Evolutionary conservation across 2,797 vertebrate genomes (phyloP).

Genomic region (Carduelis carduelis): DNA sequence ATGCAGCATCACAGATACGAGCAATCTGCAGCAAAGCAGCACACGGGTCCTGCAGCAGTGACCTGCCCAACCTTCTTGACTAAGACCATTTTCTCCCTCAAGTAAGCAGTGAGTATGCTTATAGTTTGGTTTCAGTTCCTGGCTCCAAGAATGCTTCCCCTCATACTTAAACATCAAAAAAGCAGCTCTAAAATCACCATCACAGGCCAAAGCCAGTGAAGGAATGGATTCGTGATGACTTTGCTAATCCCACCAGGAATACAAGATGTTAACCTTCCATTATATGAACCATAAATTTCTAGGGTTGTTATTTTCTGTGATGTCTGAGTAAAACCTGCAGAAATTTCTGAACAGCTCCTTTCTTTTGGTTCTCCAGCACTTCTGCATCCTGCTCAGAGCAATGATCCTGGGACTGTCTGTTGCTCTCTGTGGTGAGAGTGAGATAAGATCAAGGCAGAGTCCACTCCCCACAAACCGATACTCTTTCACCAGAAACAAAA

Average conservation of each 20-base stretch:
- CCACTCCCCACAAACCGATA: background rate
- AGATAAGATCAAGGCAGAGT: background rate
- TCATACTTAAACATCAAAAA: background rate
- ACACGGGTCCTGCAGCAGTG: background rate
- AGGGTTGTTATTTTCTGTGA: background rate
- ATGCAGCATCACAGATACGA: fast-evolving
- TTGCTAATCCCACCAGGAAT: background rate
- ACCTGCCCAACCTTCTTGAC: background rate
- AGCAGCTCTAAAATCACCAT: background rate
- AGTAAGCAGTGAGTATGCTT: fast-evolving
- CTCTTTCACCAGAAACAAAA: background rate
- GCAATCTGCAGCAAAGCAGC: background rate
- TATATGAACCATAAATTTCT: background rate
- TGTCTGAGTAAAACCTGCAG: background rate
- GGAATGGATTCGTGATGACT: background rate
- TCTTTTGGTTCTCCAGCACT: background rate
- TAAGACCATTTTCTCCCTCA: background rate
- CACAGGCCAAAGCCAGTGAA: background rate
- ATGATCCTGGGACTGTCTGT: background rate
- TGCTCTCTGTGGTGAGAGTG: background rate
- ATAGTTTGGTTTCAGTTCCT: background rate
- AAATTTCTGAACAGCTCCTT: background rate
- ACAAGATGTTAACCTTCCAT: background rate
- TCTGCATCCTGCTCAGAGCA: background rate
- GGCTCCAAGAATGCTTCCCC: background rate